phyloP scores from a whole-genome alignment of 2,888 invertebrate species.

The Cheilosia impressa region DNA sequence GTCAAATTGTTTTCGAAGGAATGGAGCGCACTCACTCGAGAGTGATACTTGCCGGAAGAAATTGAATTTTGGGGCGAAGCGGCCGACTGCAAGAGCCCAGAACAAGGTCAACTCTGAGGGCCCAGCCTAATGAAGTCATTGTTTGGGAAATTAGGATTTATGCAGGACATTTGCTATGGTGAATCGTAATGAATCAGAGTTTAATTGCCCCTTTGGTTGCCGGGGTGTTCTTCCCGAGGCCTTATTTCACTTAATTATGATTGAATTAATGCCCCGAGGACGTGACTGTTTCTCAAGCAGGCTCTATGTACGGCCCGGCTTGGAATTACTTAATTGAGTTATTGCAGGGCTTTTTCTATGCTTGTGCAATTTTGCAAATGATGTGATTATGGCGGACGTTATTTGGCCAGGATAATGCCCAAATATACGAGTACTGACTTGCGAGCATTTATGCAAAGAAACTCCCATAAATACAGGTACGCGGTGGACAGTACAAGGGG shows the following conservation, averaged over 20 bases:
- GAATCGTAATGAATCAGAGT: slow-evolving; percentile 68
- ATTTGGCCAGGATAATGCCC: slow-evolving; percentile 37
- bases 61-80: slow-evolving; percentile 20
- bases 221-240: slow-evolving; percentile 14
- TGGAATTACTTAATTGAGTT: slow-evolving; percentile 69
- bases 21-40: slow-evolving; percentile 13
- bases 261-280: slow-evolving; percentile 66
- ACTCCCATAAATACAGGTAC: too few relatives aligned
- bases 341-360: slow-evolving; percentile 35
- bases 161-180: slow-evolving; percentile 55
- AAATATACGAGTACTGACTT: slow-evolving; percentile 26
- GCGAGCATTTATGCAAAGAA: slow-evolving; percentile 18
- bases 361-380: slow-evolving; percentile 58
- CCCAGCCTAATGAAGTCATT: slow-evolving; percentile 13
- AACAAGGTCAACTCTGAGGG: slow-evolving; percentile 41
- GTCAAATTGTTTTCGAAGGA: slow-evolving; percentile 23
- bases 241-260: slow-evolving; percentile 70
- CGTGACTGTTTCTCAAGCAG: slow-evolving; percentile 49
- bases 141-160: slow-evolving; percentile 59
- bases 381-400: slow-evolving; percentile 43
- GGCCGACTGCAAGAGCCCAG: not conserved
- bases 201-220: slow-evolving; percentile 54
- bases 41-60: slow-evolving; percentile 40
- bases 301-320: slow-evolving; percentile 32
- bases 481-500: too few relatives aligned